Evolutionary conservation across 2,797 vertebrate species (phyloP), one percentile per base, ranked within the genome.

Genomic region (Sphenodon punctatus): DNA sequence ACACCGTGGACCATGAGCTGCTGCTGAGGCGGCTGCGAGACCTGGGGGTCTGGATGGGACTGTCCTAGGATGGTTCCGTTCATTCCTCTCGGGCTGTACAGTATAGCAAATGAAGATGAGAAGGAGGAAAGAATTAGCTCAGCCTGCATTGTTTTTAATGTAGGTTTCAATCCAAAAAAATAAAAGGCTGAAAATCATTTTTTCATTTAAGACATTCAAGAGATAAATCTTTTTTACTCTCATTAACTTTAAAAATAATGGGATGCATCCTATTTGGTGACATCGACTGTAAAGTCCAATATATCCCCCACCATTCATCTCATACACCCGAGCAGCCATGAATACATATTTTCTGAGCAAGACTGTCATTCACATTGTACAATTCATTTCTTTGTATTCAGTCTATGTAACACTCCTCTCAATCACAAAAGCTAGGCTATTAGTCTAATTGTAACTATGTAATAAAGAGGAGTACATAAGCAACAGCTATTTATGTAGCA

Each of bases 181-280:
- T n/a, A 14, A 55, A 13, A 67, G 9, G 9, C 17, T 27, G 7
- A 41, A 38, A 66, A 32, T 43, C 0, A 0, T 3, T n/a, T n/a
- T n/a, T n/a, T n/a, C n/a, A 14, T 41, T 45, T 63, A 51, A 48
- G 53, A 30, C 3, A 38, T 6, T 51, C 3, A 3, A 38, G 79
- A 25, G 7, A 59, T 4, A 23, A 1, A 16, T 76, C 68, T 49
- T 4, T 19, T 68, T 74, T 78, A 27, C 19, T 15, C 74, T 63
- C 69, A n/a, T 59, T 66, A 58, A 3, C 64, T 59, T 30, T 43
- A 75, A 38, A 89, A 85, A 64, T 51, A 77, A 59, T 8, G 71
- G 2, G 1, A 6, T 30, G 70, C 4, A 13, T 67, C 1, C 27
- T 51, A 59, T 27, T 65, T 16, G 71, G 64, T 34, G 59, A 55